These are phyloP conservation scores for Cyrtonyx montezumae DNA, from an alignment of 2,113 vertebrate genomes.

Conservation along the genomic window DNA sequence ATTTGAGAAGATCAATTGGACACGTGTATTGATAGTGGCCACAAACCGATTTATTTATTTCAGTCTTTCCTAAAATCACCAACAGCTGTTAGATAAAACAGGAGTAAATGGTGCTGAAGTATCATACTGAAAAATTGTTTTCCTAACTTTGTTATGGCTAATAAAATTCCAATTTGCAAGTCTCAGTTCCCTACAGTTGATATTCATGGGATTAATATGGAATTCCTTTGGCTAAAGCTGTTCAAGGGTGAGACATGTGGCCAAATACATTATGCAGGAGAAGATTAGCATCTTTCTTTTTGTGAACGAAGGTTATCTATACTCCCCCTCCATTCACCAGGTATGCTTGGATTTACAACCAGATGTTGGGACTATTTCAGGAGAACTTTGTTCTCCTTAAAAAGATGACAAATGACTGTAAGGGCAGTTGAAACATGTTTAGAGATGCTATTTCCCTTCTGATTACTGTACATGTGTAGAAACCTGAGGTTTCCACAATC, in stretches of 20 bases:
- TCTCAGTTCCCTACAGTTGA: background rate
- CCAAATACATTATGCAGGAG: background rate
- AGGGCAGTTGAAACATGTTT: background rate
- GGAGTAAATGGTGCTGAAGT: background rate
- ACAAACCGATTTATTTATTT: background rate
- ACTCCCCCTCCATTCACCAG: background rate
- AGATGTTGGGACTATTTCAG: background rate
- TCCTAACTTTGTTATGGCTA: constrained; percentile 2
- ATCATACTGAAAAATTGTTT: background rate
- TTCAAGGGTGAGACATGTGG: background rate
- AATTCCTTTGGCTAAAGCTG: background rate
- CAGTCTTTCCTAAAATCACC: background rate
- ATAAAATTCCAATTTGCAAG: constrained; percentile 17
- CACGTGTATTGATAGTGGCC: background rate
- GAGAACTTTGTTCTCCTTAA: background rate
- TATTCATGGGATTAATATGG: background rate
- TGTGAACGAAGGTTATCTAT: background rate
- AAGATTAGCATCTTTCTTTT: background rate
- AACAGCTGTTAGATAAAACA: background rate
- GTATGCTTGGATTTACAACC: background rate
- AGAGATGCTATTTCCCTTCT: background rate
- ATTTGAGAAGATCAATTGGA: background rate
- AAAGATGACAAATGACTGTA: background rate
- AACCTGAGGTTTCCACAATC: background rate
- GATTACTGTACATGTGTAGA: background rate